Percentiles rank a stretch among this genome's conserved stretches.
These are phyloP conservation scores for Carassius carassius DNA, from an alignment of 2,113 vertebrate species.

Conservation along the genomic window DNA sequence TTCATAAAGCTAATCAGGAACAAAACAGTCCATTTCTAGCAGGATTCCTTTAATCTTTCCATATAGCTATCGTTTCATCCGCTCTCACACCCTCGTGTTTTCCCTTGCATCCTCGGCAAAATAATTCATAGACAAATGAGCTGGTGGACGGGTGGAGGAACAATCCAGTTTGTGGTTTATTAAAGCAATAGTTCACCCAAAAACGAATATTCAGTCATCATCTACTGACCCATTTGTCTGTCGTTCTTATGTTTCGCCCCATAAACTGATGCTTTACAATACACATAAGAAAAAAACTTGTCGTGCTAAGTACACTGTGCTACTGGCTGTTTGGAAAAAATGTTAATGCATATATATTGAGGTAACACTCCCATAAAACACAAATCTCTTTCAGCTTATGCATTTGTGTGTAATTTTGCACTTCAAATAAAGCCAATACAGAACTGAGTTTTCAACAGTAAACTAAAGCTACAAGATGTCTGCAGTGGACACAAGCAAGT, in stretches of 20 bases:
- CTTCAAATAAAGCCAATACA: background rate
- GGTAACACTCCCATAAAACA: background rate
- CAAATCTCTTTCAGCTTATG: background rate
- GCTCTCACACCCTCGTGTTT: constrained; percentile 17
- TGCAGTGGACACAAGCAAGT: background rate
- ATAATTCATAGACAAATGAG: constrained; percentile 28
- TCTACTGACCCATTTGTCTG: background rate
- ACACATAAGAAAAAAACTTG: background rate
- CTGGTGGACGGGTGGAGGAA: background rate
- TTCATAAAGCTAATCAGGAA: constrained; percentile 56
- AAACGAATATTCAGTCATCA: background rate
- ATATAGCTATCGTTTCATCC: constrained; percentile 17
- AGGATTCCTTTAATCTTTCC: constrained; percentile 47
- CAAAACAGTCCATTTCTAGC: constrained; percentile 55
- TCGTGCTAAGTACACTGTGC: background rate
- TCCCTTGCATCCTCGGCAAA: background rate
- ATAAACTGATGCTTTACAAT: background rate
- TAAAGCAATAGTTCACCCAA: background rate
- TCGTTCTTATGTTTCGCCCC: background rate
- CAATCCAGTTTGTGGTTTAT: background rate
- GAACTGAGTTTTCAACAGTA: too few species aligned
- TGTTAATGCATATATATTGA: background rate
- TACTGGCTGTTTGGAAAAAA: background rate
- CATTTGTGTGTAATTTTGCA: background rate
- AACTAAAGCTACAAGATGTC: background rate